These are phyloP conservation scores for Myotis brandtii DNA, from an alignment of 2,113 vertebrate genomes.

Conservation along the genomic window DNA sequence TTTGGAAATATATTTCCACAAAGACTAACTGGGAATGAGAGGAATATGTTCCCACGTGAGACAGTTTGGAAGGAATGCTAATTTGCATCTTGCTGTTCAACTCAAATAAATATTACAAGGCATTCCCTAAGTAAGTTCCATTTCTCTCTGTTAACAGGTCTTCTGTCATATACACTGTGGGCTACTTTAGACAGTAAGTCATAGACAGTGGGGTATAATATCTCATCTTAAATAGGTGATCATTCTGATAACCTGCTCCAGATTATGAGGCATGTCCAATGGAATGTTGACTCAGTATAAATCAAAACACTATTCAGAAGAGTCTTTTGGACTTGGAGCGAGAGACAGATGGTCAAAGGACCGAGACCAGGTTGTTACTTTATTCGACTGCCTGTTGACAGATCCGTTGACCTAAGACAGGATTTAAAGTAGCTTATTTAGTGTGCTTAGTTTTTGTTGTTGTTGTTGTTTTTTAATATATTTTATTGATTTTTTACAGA, in stretches of 20 bases:
- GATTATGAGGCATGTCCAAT: neutral
- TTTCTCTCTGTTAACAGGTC: neutral
- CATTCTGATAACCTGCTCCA: neutral
- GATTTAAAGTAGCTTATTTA: neutral
- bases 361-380: neutral
- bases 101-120: neutral
- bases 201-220: neutral
- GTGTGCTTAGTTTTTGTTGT: neutral
- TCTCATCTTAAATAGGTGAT: neutral
- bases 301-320: neutral
- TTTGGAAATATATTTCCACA: conserved; percentile 53
- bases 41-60: conserved; percentile 31
- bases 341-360: neutral
- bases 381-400: neutral
- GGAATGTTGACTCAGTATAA: neutral
- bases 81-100: conserved; percentile 44
- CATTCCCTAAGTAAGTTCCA: neutral
- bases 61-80: conserved; percentile 29
- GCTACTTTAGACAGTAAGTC: neutral
- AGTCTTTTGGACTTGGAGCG: neutral
- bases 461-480: too few relatives aligned
- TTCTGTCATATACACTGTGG: neutral
- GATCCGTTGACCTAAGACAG: neutral
- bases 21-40: conserved; percentile 11
- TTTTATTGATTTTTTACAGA: too few relatives aligned